Base-by-base conservation (phyloP, 2,113 vertebrate species). In the Lanius collurio region DNA sequence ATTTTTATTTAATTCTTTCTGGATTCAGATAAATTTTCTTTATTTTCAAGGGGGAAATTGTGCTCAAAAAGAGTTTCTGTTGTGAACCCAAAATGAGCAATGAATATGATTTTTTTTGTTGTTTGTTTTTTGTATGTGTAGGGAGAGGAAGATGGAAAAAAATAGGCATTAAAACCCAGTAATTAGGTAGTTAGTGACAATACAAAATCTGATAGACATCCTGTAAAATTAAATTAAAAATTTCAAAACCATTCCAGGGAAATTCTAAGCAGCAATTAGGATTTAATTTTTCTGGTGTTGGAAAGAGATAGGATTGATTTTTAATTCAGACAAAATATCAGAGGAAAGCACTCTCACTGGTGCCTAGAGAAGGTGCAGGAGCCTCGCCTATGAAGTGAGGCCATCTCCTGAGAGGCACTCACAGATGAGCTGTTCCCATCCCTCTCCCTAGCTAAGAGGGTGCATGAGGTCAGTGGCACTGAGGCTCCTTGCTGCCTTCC, bases 391-490 rank as follows among this genome's bases (percentile, higher is more conserved):
- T 62, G 37, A 47, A 2, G 1, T 28, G 31, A 74, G 9, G 39
- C 41, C 37, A 23, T 49, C 16, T 26, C 15, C 13, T 9, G 16
- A 23, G 11, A 62, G 28, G 14, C 15, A 21, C 28, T 37, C 31
- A 9, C 5, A 23, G 65, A 13, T 0, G 3, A 57, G 7, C 52
- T 53, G 7, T 6, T 67, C 18, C 23, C 9, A 27, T 2, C 20
- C 49, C 28, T 52, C 10, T 50, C 19, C 28, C 30, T 9, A 16
- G 8, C 21, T 22, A 13, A 6, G 3, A 35, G 6, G 46, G 7
- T 1, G 0, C 7, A 4, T 0, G 2, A 68, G 28, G 4, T n/a
- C 23, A 5, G 44, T 14, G 39, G 7, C 59, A 21, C 26, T 0
- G 11, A 17, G 17, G 11, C 27, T 53, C 33, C 42, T 67, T 21